Conservation (phyloP, 2,888 invertebrate species). For the Plagiodera versicolora region DNA sequence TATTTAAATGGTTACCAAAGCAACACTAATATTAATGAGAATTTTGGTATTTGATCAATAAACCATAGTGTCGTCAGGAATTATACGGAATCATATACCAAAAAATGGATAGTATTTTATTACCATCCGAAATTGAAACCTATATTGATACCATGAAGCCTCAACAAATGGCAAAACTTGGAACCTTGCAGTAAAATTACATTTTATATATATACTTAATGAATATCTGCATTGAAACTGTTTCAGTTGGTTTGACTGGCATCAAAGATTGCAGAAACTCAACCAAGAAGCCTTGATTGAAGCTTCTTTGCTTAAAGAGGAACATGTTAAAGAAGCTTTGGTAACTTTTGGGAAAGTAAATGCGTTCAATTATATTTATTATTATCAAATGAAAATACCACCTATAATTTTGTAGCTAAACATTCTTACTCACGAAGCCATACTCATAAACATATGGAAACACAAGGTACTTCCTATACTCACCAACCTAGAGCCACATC, state of each 20-base stretch:
- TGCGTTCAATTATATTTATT: neutral
- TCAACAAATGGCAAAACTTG: conserved; percentile 68
- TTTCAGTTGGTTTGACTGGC: conserved; percentile 77
- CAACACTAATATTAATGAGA: neutral
- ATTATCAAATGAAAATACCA: neutral
- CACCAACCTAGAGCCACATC: conserved; percentile 67
- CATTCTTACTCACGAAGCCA: conserved; percentile 78
- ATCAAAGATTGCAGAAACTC: conserved; percentile 79
- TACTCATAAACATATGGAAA: conserved; percentile 84
- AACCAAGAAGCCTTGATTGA: conserved; percentile 87
- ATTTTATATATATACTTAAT: too few relatives aligned
- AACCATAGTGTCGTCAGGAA: neutral
- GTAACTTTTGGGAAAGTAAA: conserved; percentile 72
- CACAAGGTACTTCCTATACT: conserved; percentile 77
- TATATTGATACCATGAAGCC: conserved; percentile 72
- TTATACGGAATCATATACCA: neutral
- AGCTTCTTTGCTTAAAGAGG: conserved; percentile 76
- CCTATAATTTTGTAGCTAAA: conserved; percentile 59
- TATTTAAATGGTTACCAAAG: neutral
- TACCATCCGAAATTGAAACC: conserved; percentile 73
- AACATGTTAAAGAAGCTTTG: conserved; percentile 81
- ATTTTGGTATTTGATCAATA: conserved; percentile 26
- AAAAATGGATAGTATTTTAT: conserved; percentile 59
- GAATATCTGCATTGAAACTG: neutral
- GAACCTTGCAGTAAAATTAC: conserved; percentile 59